Evolutionary conservation across 2,113 vertebrate genomes (phyloP), one percentile per base, ranked within the genome.

Genomic region (Takifugu bimaculatus): DNA sequence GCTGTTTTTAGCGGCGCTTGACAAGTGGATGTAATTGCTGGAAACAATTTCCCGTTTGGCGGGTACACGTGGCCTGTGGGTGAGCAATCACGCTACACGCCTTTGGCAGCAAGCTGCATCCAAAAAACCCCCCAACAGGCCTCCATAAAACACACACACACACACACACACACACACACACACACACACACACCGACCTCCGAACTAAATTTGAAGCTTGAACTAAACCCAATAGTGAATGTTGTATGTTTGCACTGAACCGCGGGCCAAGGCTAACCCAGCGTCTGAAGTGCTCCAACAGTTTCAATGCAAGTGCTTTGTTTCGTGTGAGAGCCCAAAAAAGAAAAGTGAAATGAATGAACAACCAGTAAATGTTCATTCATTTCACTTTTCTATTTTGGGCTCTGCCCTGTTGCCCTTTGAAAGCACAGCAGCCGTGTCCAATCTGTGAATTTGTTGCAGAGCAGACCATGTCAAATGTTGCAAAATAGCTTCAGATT

Each of bases 11-110:
- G 57, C 47, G 63, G 63, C 48, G 56, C 39, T 28, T 14, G 50
- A 73, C 63, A 82, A 75, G 63, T 70, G 74, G 64, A 56, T 32
- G 13, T 74, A 79, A 76, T 74, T 74, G 39, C 57, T 68, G 63
- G 39, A 78, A 72, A 66, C 60, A 49, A 69, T 59, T 72, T 60
- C 51, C 58, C 35, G 14, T 67, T 65, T 57, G 64, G 68, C 28
- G 42, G 28, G 51, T 26, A 54, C 51, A 25, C 44, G 61, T 12
- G 60, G 68, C 63, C 47, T 53, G 57, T 14, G 64, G 69, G 60
- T 75, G 59, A 65, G 61, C 55, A 45, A 62, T 72, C 12, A 44
- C 55, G 55, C 43, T 59, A 48, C 44, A 60, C 76, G 62, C 60
- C 42, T 76, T 49, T 79, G 63, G 71, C 68, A 68, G 49, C 54